A percentile compares a stretch with the other conserved stretches of the same genome.
Evolutionary conservation across 2,113 vertebrate genomes (phyloP).

Genomic region (Petaurus breviceps): DNA sequence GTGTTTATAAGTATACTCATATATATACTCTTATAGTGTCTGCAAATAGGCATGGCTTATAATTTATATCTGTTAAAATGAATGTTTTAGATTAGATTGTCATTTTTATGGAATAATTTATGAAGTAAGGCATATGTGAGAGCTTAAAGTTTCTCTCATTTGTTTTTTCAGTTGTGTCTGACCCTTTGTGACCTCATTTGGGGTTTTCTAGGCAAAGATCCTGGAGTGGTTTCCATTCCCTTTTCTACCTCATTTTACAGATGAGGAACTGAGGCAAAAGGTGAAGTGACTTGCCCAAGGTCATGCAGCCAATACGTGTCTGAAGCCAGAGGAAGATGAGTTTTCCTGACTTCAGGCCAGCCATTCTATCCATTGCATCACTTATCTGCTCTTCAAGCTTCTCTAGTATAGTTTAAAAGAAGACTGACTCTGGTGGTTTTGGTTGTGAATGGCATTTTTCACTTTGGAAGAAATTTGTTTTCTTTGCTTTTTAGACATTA

Average conservation of each 20-base stretch:
- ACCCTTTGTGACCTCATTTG: not conserved
- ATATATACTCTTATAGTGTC: not conserved
- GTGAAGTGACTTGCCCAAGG: not conserved
- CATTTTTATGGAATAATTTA: not conserved
- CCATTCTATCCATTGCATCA: not conserved
- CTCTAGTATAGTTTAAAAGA: not conserved
- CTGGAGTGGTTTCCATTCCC: not conserved
- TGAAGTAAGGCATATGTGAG: not conserved
- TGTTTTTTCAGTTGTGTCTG: not conserved
- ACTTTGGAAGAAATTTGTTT: not conserved
- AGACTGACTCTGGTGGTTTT: not conserved
- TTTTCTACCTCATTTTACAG: not conserved
- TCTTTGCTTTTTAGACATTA: constrained; percentile 20
- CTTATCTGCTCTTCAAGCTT: not conserved
- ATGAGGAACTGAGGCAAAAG: not conserved
- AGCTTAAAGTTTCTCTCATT: not conserved
- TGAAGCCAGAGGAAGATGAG: not conserved
- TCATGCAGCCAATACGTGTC: not conserved
- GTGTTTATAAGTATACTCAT: not conserved
- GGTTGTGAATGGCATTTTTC: not conserved
- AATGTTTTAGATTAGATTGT: not conserved
- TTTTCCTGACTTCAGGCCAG: not conserved
- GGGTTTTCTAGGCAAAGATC: not conserved
- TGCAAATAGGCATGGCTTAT: not conserved
- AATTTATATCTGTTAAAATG: not conserved